Conservation (phyloP, 2,113 vertebrate genomes). For the Solenodon paradoxus region DNA sequence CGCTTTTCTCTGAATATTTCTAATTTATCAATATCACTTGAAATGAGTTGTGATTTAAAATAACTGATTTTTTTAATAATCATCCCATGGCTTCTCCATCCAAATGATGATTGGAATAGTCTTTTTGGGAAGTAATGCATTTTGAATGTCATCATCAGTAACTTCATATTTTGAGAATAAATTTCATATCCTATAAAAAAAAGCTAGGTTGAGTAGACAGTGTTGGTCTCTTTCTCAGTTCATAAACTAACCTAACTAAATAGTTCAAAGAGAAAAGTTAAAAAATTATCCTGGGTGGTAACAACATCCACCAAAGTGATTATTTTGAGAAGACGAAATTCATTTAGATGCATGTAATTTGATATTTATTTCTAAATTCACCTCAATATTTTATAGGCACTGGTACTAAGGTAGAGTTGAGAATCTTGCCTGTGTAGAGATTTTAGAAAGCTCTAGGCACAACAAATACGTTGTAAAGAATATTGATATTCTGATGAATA, state of each 20-base stretch:
- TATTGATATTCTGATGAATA: background rate
- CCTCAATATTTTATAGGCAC: background rate
- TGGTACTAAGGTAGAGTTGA: background rate
- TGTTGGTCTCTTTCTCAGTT: background rate
- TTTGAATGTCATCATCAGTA: background rate
- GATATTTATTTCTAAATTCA: background rate
- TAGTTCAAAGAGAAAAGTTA: background rate
- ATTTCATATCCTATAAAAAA: background rate
- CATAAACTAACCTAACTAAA: background rate
- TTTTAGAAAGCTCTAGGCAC: background rate
- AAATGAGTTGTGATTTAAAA: background rate
- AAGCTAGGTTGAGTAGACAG: background rate
- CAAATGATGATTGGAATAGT: background rate
- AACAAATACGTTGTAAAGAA: background rate
- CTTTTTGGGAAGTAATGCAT: background rate
- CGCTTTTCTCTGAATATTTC: background rate
- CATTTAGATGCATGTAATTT: background rate
- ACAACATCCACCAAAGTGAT: background rate
- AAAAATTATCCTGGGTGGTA: background rate
- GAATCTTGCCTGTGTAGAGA: background rate
- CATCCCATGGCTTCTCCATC: background rate
- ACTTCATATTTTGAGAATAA: background rate
- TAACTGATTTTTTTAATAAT: constrained; percentile 11
- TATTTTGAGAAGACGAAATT: background rate
- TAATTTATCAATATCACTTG: background rate